These are phyloP conservation scores for Neoaliturus tenellus DNA, from an alignment of 2,888 invertebrate species.

Conservation along the genomic window DNA sequence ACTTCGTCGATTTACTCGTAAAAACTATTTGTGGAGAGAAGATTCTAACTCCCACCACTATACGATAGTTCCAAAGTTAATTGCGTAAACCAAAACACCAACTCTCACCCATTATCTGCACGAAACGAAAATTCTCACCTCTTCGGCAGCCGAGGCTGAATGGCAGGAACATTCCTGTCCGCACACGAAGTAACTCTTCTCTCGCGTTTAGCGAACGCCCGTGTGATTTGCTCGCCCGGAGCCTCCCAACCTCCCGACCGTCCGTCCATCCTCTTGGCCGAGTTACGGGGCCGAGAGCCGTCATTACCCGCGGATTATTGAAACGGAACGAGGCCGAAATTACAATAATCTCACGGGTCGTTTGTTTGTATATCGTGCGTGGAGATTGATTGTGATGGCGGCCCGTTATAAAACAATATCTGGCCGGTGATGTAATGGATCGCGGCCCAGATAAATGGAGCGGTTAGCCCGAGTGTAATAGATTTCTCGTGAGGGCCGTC, in stretches of 20 bases:
- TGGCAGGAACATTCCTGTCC: too few species aligned
- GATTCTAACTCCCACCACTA: too few species aligned
- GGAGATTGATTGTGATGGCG: slow-evolving; percentile 21
- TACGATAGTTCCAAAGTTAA: too few species aligned
- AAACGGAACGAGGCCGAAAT: slow-evolving; percentile 21
- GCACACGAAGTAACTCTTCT: too few species aligned
- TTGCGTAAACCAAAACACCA: too few species aligned
- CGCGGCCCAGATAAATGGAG: slow-evolving; percentile 41
- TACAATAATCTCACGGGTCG: slow-evolving; percentile 35
- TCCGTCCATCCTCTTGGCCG: not conserved
- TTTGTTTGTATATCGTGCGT: slow-evolving; percentile 26
- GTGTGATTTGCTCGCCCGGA: not conserved
- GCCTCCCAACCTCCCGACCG: not conserved
- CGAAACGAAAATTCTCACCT: too few species aligned
- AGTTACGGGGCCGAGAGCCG: not conserved
- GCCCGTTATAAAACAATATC: slow-evolving; percentile 43
- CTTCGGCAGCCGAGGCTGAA: too few species aligned
- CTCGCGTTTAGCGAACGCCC: not conserved
- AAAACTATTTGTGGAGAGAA: too few species aligned
- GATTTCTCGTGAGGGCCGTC: slow-evolving; percentile 62
- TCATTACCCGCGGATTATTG: slow-evolving; percentile 24
- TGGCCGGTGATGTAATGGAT: not conserved
- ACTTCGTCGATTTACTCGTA: too few species aligned
- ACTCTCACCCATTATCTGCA: too few species aligned
- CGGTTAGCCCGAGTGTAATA: slow-evolving; percentile 61